A percentile compares a stretch with the other conserved stretches of the same genome.
phyloP scores from a whole-genome alignment of 2,797 vertebrate species.

The Parauchenoglanis punctatus region DNA sequence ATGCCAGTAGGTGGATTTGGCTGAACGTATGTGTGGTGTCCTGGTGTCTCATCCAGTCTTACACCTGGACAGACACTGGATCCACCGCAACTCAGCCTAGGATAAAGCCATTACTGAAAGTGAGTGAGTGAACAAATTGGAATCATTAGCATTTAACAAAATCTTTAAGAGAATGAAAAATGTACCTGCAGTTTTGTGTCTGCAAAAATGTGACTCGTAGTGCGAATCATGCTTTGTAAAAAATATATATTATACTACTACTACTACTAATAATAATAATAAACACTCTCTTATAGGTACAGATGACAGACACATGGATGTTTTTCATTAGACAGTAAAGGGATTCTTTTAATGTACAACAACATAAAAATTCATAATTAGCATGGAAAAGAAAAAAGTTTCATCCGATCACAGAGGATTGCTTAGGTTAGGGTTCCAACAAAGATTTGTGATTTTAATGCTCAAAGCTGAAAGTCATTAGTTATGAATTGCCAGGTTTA shows the following conservation, averaged over 20 bases:
- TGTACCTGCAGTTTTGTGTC: neutral
- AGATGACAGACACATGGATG: neutral
- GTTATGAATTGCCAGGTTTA: neutral
- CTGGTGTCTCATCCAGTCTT: neutral
- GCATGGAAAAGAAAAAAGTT: neutral
- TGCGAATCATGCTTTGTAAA: too few relatives aligned
- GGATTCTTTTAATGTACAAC: neutral
- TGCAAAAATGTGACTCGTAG: neutral
- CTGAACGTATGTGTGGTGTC: neutral
- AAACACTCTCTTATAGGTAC: neutral
- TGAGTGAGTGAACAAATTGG: neutral
- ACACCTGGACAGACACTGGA: too few relatives aligned
- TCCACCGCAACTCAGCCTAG: neutral
- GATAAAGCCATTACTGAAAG: neutral
- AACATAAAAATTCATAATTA: neutral
- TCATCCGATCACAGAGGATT: neutral
- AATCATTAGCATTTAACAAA: neutral
- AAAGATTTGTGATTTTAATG: neutral
- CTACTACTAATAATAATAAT: neutral
- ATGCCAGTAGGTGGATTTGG: neutral
- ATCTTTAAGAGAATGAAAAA: neutral
- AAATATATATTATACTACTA: neutral
- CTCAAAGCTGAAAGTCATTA: neutral
- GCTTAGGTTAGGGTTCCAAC: neutral
- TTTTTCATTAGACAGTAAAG: neutral